A percentile compares a stretch with the other conserved stretches of the same genome.
Conservation (phyloP, 1,140 invertebrate genomes). For the Caenorhabditis brenneri region DNA sequence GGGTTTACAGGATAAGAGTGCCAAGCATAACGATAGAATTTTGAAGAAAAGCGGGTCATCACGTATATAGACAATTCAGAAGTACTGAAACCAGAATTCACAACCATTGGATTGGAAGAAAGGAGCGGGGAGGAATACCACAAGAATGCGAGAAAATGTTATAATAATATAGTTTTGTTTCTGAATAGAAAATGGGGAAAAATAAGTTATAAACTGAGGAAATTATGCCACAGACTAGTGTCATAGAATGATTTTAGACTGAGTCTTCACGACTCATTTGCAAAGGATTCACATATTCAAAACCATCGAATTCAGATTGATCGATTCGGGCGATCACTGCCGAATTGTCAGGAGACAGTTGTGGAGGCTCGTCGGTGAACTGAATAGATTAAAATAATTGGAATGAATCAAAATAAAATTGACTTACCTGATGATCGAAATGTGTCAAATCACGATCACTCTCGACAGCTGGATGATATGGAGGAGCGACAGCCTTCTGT, state of each 20-base stretch:
- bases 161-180: neutral
- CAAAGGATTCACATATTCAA: constrained; percentile 98
- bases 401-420: neutral
- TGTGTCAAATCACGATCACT: constrained; percentile 84
- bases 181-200: neutral
- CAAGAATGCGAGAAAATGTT: neutral
- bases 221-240: constrained; percentile 8
- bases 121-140: neutral
- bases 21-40: neutral
- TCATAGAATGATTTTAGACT: constrained; percentile 58
- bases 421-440: constrained; percentile 85
- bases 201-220: constrained; percentile 9
- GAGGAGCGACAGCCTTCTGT: constrained; percentile 91
- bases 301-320: constrained; percentile 98
- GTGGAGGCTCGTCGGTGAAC: constrained; percentile 81
- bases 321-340: constrained; percentile 93
- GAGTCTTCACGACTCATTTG: constrained; percentile 75
- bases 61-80: neutral
- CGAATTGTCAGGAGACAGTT: constrained; percentile 94
- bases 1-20: neutral
- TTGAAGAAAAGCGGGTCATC: neutral
- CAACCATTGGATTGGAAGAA: neutral
- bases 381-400: neutral
- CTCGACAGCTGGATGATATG: constrained; percentile 88
- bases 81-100: neutral